Evolutionary conservation across 1,140 invertebrate species (phyloP), one percentile per base, ranked within the genome.

Genomic region (Drosophila neocordata): DNA sequence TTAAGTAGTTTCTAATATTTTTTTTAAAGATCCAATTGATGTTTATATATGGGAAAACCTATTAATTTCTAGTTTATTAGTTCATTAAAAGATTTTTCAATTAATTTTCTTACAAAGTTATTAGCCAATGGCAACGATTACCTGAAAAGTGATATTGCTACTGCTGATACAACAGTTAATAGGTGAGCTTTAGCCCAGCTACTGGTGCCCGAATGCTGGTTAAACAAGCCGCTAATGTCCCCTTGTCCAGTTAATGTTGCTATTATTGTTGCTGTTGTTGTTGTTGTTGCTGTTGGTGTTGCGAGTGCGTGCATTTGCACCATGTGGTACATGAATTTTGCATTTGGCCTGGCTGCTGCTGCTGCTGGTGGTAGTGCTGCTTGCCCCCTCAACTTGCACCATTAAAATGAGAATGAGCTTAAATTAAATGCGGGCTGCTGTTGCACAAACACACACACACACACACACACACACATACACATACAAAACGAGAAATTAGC

Each of bases 331-430:
- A 78, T 72, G 76, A 76, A 65, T 72, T 78, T 76, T 72, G 76
- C 76, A 78, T 78, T 78, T 56, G 53, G 24, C 31, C 53, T 8
- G n/a, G 4, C 12, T 48, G 15, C 41, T 20, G 15, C 41, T 56
- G 53, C 6, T 53, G 22, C 22, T 13, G 20, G 12, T n/a, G 11
- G 22, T 53, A 6, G 5, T 22, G 7, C 48, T n/a, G 3, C 22
- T 20, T n/a, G 20, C 22, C 22, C 18, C 22, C 20, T 12, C 51
- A 52, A 56, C 53, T 34, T 22, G 13, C 58, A 58, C 72, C 76
- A 78, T 76, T 76, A 61, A 78, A 78, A 78, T 76, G 73, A 76
- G 76, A 78, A 78, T 76, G 69, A 76, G 76, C 76, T 73, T 65
- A 75, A 75, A 78, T 76, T 78, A 78, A 78, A 78, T 78, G 76